phyloP scores from a whole-genome alignment of 2,888 invertebrate species.

The Lasius fuliginosus region DNA sequence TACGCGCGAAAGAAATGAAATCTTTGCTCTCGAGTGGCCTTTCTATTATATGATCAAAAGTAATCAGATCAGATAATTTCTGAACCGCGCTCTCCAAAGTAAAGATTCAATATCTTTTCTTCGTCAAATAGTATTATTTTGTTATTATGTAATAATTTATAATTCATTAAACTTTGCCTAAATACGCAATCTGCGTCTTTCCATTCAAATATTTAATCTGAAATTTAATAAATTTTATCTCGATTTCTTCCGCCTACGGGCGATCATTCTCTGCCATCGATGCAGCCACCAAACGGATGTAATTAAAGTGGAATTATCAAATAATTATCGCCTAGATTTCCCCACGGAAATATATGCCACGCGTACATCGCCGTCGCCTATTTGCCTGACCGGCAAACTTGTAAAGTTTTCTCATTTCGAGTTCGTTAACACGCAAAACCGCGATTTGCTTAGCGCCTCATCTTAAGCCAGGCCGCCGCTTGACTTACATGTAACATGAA shows the following conservation, averaged over 20 bases:
- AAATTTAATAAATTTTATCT: constrained; percentile 1
- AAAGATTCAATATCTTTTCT: constrained; percentile 13
- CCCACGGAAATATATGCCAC: not conserved
- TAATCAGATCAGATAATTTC: constrained; percentile 22
- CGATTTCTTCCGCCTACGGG: not conserved
- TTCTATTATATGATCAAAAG: not conserved
- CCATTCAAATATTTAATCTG: not conserved
- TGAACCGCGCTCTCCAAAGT: not conserved
- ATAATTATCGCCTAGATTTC: constrained; percentile 11
- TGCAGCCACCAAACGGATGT: not conserved
- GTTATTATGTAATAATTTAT: not conserved
- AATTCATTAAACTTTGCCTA: not conserved
- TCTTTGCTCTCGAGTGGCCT: constrained; percentile 8
- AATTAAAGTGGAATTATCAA: constrained; percentile 34
- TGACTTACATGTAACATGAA: constrained; percentile 26
- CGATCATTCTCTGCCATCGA: not conserved
- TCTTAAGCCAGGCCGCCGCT: not conserved
- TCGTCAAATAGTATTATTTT: constrained; percentile 7
- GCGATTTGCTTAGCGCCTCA: not conserved
- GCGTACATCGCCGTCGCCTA: not conserved
- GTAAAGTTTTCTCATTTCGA: constrained; percentile 48
- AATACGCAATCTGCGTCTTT: not conserved
- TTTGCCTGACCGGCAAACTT: constrained; percentile 9
- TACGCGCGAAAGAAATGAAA: constrained; percentile 16
- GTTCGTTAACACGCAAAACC: constrained; percentile 42